Conservation (phyloP, 2,888 invertebrate genomes). For the Tiphia femorata region DNA sequence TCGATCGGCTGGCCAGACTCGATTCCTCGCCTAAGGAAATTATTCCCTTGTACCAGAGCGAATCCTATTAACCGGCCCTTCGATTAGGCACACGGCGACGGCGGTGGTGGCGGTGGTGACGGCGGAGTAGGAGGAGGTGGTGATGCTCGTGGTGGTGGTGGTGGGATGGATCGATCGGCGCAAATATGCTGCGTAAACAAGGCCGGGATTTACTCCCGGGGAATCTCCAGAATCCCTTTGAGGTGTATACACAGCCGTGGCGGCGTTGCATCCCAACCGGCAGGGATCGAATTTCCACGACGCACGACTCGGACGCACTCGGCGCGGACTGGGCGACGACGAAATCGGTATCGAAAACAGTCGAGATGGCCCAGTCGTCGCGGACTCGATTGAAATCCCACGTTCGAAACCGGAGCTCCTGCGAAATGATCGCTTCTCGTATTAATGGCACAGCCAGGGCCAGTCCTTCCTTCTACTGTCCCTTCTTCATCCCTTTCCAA, state of each 20-base stretch:
- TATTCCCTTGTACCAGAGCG: slow-evolving; percentile 50
- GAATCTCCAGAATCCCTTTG: slow-evolving; percentile 40
- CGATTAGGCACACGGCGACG: slow-evolving; percentile 43
- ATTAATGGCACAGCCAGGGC: too few species aligned
- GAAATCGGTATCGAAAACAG: neutral
- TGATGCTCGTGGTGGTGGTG: too few species aligned
- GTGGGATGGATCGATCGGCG: slow-evolving; percentile 45
- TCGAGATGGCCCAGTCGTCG: too few species aligned
- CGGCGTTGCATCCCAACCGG: neutral
- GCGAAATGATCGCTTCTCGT: too few species aligned
- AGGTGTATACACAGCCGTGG: slow-evolving; percentile 11
- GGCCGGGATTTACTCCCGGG: slow-evolving; percentile 36
- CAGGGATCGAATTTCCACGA: slow-evolving; percentile 8
- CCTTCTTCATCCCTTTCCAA: too few species aligned
- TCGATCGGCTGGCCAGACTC: slow-evolving; percentile 34
- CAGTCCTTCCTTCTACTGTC: too few species aligned
- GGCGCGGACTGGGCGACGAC: neutral
- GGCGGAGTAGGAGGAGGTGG: too few species aligned
- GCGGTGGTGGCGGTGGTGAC: too few species aligned
- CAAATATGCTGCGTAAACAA: slow-evolving; percentile 53
- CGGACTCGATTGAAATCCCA: too few species aligned
- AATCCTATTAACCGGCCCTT: slow-evolving; percentile 49
- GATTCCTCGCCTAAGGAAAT: slow-evolving; percentile 46
- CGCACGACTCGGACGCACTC: neutral
- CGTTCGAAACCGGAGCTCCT: too few species aligned